These are phyloP conservation scores for Microcebus lehilahytsara DNA, from an alignment of 2,113 vertebrate genomes.

Conservation along the genomic window DNA sequence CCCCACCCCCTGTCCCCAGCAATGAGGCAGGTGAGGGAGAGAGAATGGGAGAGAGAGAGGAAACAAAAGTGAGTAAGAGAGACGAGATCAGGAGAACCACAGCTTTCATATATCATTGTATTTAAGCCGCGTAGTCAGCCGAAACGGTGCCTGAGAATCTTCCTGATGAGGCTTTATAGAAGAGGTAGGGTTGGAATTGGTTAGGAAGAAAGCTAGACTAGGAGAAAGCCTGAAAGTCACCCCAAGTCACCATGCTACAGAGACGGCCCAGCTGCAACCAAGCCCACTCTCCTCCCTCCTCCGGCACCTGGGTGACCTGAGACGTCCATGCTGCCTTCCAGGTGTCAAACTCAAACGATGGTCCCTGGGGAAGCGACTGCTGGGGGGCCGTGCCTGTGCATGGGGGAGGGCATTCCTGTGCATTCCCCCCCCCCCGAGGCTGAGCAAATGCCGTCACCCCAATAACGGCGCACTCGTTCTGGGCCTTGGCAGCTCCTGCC, in stretches of 20 bases:
- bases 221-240: background rate
- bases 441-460: slow-evolving; percentile 24
- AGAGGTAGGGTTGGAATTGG: background rate
- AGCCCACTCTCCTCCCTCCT: background rate
- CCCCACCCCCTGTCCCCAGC: too few relatives aligned
- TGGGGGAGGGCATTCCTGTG: too few relatives aligned
- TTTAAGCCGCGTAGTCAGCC: background rate
- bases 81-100: accelerated
- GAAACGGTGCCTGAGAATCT: background rate
- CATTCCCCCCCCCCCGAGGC: background rate
- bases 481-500: slow-evolving; percentile 7
- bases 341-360: background rate
- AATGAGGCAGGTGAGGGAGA: background rate
- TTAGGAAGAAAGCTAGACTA: background rate
- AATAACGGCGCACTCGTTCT: background rate
- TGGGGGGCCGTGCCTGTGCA: accelerated
- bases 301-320: background rate
- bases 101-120: background rate
- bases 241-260: background rate
- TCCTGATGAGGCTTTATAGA: background rate
- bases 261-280: background rate
- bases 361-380: background rate
- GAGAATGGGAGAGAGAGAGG: background rate
- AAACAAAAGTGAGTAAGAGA: background rate
- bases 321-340: background rate